These are phyloP conservation scores for Pseudomyrmex cubaensis DNA, from an alignment of 1,140 invertebrate species.

Conservation along the genomic window DNA sequence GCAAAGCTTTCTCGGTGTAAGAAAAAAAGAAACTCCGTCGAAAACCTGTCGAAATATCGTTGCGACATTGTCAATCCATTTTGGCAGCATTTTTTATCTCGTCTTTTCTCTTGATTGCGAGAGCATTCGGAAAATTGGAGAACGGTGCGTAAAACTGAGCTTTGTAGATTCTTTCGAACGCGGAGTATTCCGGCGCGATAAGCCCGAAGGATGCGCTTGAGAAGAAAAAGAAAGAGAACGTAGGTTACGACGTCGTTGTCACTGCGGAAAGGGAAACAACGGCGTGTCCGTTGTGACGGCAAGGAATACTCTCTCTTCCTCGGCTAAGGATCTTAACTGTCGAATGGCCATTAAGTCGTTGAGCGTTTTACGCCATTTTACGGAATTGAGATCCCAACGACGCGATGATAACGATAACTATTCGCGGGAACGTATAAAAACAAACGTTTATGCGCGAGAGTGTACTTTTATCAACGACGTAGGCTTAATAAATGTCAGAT, in stretches of 20 bases:
- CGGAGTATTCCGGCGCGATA: conserved; percentile 11
- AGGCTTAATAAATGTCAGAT: not conserved
- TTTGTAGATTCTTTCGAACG: conserved; percentile 7
- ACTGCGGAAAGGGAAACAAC: not conserved
- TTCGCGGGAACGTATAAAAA: conserved; percentile 21
- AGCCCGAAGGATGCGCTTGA: conserved; percentile 4
- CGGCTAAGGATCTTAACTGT: conserved; percentile 46
- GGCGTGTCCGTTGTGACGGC: not conserved
- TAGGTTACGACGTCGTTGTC: conserved; percentile 39
- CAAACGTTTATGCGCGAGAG: conserved; percentile 27
- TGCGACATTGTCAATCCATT: not conserved
- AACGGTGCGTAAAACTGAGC: conserved; percentile 1
- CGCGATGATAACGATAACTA: conserved; percentile 37
- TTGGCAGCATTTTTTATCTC: too few species aligned
- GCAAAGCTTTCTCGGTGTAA: too few species aligned
- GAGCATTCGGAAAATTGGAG: conserved; percentile 31
- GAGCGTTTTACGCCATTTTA: conserved; percentile 36
- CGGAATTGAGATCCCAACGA: conserved; percentile 47
- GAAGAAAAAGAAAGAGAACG: not conserved
- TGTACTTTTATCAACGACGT: not conserved
- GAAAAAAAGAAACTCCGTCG: not conserved
- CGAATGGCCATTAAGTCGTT: conserved; percentile 32
- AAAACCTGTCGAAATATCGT: not conserved
- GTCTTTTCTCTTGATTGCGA: not conserved
- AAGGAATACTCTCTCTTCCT: conserved; percentile 5